phyloP scores from a whole-genome alignment of 1,140 invertebrate genomes.

The Drosophila kohkoa region DNA sequence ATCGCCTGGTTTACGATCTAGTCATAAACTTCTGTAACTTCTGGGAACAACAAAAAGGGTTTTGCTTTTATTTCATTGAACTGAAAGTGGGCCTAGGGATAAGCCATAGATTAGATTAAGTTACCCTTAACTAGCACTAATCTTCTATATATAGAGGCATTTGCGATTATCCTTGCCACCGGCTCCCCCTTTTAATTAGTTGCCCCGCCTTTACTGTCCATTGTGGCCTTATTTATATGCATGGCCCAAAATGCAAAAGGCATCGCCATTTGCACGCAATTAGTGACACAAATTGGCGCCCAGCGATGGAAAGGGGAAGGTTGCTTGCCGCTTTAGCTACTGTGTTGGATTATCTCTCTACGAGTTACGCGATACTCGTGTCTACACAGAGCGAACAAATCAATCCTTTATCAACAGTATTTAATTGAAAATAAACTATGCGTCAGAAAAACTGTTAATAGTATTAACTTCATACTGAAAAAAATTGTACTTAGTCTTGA shows the following conservation, averaged over 20 bases:
- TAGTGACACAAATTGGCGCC: slow-evolving; percentile 73
- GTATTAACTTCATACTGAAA: too few relatives aligned
- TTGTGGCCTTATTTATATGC: slow-evolving; percentile 66
- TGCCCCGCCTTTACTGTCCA: slow-evolving; percentile 17
- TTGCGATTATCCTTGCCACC: neutral
- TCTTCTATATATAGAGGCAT: neutral
- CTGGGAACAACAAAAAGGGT: slow-evolving; percentile 2
- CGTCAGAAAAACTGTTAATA: too few relatives aligned
- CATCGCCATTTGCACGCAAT: slow-evolving; percentile 80
- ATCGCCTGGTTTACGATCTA: slow-evolving; percentile 28
- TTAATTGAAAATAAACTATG: too few relatives aligned
- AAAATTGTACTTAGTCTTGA: too few relatives aligned
- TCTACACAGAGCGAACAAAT: too few relatives aligned
- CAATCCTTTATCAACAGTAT: too few relatives aligned
- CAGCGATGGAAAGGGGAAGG: slow-evolving; percentile 3
- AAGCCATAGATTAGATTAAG: slow-evolving; percentile 15
- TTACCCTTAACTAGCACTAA: neutral
- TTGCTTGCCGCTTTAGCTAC: neutral
- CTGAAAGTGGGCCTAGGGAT: slow-evolving; percentile 1
- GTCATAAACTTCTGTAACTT: slow-evolving; percentile 2
- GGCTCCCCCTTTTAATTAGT: neutral
- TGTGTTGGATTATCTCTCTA: slow-evolving; percentile 51
- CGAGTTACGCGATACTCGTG: slow-evolving; percentile 2
- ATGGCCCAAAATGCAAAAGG: slow-evolving; percentile 71
- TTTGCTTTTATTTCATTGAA: neutral